Evolutionary conservation across 2,113 vertebrate genomes (phyloP).

Genomic region (Nothobranchius kuhntae): DNA sequence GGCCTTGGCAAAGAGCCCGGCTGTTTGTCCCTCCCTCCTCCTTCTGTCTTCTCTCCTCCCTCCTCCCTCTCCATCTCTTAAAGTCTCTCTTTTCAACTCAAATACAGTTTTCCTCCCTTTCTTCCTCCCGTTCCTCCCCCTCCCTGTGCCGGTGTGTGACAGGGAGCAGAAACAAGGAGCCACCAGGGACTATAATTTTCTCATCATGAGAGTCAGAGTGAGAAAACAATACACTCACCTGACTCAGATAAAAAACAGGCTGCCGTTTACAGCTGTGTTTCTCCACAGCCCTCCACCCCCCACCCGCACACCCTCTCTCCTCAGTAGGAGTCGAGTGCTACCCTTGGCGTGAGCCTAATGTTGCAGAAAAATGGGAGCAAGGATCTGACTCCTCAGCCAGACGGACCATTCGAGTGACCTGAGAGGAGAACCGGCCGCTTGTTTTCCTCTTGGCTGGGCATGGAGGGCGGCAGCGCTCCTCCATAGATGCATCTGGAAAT

Average conservation of each 20-base stretch:
- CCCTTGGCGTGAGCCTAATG: constrained; percentile 61
- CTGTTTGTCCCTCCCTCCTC: constrained; percentile 19
- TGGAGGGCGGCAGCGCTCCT: constrained; percentile 36
- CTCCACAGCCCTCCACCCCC: not conserved
- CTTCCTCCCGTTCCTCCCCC: not conserved
- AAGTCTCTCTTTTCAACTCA: not conserved
- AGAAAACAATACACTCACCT: constrained; percentile 37
- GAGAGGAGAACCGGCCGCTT: constrained; percentile 15
- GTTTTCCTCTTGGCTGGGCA: constrained; percentile 39
- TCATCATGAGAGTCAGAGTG: constrained; percentile 19
- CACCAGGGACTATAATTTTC: constrained; percentile 43
- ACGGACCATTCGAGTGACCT: constrained; percentile 37
- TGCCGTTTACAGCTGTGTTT: constrained; percentile 18
- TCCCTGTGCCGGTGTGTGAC: constrained; percentile 21
- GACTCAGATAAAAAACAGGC: constrained; percentile 26
- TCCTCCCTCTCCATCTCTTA: constrained; percentile 3
- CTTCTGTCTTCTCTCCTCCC: constrained; percentile 15
- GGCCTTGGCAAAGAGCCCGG: constrained; percentile 58
- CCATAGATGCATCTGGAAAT: constrained; percentile 15
- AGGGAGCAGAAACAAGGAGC: constrained; percentile 32
- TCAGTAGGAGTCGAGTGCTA: constrained; percentile 26
- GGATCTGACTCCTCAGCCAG: constrained; percentile 49
- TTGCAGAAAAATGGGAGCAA: constrained; percentile 65
- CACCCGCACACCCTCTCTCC: constrained; percentile 3
- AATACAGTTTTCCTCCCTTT: not conserved